These are phyloP conservation scores for Ageneiosus marmoratus DNA, from an alignment of 2,113 vertebrate species.

Conservation along the genomic window DNA sequence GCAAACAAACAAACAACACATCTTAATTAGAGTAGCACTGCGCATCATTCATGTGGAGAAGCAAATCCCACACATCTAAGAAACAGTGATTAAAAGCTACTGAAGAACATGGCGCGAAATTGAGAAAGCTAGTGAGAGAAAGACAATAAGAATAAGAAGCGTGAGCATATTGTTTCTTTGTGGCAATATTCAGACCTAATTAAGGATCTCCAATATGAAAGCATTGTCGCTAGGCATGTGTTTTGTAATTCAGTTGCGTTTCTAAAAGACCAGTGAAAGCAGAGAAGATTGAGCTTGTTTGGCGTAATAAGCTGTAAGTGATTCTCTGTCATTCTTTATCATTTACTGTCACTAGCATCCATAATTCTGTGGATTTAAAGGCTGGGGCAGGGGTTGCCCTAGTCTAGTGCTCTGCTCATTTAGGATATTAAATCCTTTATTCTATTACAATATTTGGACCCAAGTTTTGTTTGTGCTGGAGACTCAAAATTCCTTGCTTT, in stretches of 20 bases:
- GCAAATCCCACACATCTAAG: conserved; percentile 23
- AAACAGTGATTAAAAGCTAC: neutral
- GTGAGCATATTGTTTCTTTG: neutral
- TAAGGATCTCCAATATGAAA: conserved; percentile 18
- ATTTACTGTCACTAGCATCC: conserved; percentile 63
- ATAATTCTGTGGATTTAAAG: conserved; percentile 66
- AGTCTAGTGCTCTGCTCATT: conserved; percentile 59
- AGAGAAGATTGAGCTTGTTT: conserved; percentile 59
- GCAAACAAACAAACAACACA: conserved; percentile 35
- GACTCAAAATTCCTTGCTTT: conserved; percentile 57
- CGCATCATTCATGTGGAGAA: conserved; percentile 19
- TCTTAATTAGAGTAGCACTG: neutral
- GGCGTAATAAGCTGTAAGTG: conserved; percentile 63
- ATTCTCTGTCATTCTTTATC: too few relatives aligned
- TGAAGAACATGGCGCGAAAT: neutral
- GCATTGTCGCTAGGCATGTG: conserved; percentile 5
- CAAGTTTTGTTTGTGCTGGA: conserved; percentile 19
- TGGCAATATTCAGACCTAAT: conserved; percentile 24
- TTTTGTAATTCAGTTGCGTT: conserved; percentile 27
- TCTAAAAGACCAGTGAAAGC: conserved; percentile 52
- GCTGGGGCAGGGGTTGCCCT: conserved; percentile 57
- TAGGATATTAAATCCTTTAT: conserved; percentile 55
- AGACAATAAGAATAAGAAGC: neutral
- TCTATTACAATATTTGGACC: conserved; percentile 60
- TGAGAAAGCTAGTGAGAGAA: neutral